These are phyloP conservation scores for Yasuhikotakia modesta DNA, from an alignment of 2,797 vertebrate genomes.

Conservation along the genomic window DNA sequence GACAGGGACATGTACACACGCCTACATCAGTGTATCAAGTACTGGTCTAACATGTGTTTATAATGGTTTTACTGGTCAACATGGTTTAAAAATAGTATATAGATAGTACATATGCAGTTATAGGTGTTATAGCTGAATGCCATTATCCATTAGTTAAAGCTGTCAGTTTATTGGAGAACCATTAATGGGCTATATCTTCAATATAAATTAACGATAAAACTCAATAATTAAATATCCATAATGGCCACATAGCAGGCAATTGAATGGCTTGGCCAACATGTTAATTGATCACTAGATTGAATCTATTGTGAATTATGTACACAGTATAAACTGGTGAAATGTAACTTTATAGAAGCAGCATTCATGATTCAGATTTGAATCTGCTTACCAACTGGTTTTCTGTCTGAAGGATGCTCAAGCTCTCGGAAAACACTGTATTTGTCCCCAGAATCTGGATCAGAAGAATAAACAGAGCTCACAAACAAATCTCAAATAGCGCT, in stretches of 20 bases:
- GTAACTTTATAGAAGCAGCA: background rate
- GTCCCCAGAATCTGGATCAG: conserved; percentile 83
- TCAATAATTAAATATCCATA: no score
- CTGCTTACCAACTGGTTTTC: conserved; percentile 87
- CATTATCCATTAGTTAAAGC: no score
- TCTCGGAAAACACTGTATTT: conserved; percentile 97
- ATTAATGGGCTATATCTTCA: background rate
- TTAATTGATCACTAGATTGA: background rate
- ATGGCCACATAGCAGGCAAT: no score
- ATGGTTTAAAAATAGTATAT: background rate
- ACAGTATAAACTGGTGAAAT: background rate
- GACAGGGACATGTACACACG: conserved; percentile 79
- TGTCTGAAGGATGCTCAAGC: conserved; percentile 85
- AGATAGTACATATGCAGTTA: background rate
- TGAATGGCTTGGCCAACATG: background rate
- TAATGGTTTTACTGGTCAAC: no score
- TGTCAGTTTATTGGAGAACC: background rate
- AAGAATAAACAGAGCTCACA: conserved; percentile 3
- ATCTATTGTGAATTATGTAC: no score
- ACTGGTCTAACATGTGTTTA: background rate
- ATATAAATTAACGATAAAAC: no score
- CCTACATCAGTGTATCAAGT: conserved; percentile 64
- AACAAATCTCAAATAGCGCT: background rate
- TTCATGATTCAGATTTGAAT: conserved; percentile 5
- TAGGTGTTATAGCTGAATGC: background rate